Evolutionary conservation across 2,113 vertebrate genomes (phyloP), one percentile per base, ranked within the genome.

Genomic region (Bambusicola thoracicus): DNA sequence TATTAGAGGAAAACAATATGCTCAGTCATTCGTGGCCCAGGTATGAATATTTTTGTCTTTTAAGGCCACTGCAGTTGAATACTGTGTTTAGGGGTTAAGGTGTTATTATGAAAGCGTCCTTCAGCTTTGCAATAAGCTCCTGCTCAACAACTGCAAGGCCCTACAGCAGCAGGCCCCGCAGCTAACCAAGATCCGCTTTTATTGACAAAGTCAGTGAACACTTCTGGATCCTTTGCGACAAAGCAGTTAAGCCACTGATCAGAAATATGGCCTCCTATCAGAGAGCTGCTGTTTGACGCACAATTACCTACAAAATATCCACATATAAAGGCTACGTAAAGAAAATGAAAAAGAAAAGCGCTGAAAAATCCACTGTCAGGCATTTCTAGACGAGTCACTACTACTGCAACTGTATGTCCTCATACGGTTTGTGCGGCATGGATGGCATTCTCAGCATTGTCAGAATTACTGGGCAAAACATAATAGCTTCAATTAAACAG

Each of bases 51-150:
- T 86, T 78, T 66, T 89, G 30, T 65, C 44, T 16, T 61, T 29
- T 67, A 30, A 30, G 20, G 66, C 32, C 32, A 21, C 1, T 24
- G 72, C 51, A 27, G 32, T 18, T 44, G 46, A 77, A 72, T 3
- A 21, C 27, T 27, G 0, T 29, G 30, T 61, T 93, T 78, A n/a
- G 49, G 43, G 32, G 55, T 34, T 58, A n/a, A 82, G 36, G 8
- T n/a, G 69, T 77, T 89, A 44, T 81, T 93, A 87, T 36, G 92
- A 92, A 79, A 94, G 30, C 51, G 77, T 63, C 78, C 55, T 89
- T 91, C 38, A 51, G 87, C 76, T 55, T 66, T 67, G 72, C 82
- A 87, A 65, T 86, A 92, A 95, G 82, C 32, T 90, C 68, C 73
- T n/a, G 32, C 59, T 83, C 38, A 82, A 80, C 44, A 58, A 46